Evolutionary conservation across 2,113 vertebrate species (phyloP).

Genomic region (Nesoenas mayeri): DNA sequence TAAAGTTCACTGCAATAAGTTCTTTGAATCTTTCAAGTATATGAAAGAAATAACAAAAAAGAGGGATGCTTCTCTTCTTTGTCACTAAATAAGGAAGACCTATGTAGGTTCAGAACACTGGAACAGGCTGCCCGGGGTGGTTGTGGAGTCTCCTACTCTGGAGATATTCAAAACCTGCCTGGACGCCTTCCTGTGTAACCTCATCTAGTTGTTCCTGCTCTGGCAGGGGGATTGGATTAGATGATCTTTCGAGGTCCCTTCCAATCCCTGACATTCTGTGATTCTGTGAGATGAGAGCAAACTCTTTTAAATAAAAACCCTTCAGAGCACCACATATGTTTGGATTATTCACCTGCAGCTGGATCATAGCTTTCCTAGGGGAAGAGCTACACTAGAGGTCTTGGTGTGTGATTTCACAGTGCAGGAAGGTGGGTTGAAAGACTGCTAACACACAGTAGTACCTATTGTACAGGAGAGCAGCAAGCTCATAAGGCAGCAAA

Average conservation of each 20-base stretch:
- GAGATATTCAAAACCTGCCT: too few relatives aligned
- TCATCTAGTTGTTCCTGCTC: too few relatives aligned
- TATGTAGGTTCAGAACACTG: fast-evolving
- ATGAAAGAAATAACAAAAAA: background rate
- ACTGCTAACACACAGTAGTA: background rate
- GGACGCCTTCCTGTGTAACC: too few relatives aligned
- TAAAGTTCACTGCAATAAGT: background rate
- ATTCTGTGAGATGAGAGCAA: background rate
- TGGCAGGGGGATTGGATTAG: too few relatives aligned
- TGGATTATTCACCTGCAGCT: background rate
- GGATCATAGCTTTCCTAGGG: background rate
- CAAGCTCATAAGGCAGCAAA: fast-evolving
- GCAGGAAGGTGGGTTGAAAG: background rate
- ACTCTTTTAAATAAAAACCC: background rate
- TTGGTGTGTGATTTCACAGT: background rate
- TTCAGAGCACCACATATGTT: fast-evolving
- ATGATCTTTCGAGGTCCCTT: too few relatives aligned
- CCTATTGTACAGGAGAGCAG: background rate
- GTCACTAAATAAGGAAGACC: background rate
- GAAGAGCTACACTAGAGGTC: background rate
- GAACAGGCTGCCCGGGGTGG: too few relatives aligned
- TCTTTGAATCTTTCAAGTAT: background rate
- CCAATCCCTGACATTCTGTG: too few relatives aligned
- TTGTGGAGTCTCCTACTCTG: too few relatives aligned
- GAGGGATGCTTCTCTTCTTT: background rate